Conservation (phyloP, 2,797 vertebrate species). For the Lagorchestes hirsutus region DNA sequence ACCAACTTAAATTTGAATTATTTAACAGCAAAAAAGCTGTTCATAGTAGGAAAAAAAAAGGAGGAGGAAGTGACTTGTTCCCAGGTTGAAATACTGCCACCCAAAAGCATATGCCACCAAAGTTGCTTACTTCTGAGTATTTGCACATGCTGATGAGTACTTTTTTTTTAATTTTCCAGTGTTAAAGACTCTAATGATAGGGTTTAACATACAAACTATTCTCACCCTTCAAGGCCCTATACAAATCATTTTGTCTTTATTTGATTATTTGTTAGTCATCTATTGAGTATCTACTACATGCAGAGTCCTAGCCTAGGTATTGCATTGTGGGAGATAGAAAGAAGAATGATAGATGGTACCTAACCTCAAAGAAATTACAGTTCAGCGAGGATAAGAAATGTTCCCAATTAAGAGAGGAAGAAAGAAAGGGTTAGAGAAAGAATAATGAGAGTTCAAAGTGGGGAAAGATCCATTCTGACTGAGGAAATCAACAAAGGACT, state of each 20-base stretch:
- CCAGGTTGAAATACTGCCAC: slow-evolving; percentile 43
- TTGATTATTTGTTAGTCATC: neutral
- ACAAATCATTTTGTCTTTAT: slow-evolving; percentile 11
- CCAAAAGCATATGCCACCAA: slow-evolving; percentile 39
- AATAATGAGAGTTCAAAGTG: neutral
- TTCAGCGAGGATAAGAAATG: neutral
- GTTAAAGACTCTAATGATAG: slow-evolving; percentile 47
- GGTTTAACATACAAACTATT: slow-evolving; percentile 4
- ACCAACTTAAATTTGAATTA: neutral
- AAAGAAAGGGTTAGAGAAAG: neutral
- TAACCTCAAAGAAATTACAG: neutral
- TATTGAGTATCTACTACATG: neutral
- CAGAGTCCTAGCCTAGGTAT: neutral
- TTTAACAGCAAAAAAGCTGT: neutral
- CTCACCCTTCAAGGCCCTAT: neutral
- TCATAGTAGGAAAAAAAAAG: neutral
- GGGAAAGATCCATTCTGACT: neutral
- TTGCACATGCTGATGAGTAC: neutral
- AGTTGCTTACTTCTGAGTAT: neutral
- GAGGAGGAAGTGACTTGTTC: neutral
- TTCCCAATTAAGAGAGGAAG: neutral
- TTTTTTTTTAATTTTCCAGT: slow-evolving; percentile 37
- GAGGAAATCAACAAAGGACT: neutral
- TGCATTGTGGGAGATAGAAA: neutral
- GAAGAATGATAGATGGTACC: neutral